Evolutionary conservation across 2,888 invertebrate species (phyloP), one percentile per base, ranked within the genome.

Genomic region (Dryadula phaetusa): DNA sequence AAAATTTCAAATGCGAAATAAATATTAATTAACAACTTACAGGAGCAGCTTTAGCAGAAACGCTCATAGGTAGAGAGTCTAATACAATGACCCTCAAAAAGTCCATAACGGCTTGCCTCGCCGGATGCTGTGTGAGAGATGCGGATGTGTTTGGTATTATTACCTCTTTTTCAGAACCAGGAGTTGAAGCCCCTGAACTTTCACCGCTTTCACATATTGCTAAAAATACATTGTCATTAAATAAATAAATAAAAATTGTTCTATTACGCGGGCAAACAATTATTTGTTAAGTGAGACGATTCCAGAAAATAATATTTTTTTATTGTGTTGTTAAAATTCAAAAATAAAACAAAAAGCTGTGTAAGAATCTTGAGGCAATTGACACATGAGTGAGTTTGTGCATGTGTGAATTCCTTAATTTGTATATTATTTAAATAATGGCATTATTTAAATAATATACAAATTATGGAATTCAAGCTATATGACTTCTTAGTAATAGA

Each of bases 1-100:
- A 4, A 7, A 20, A 10, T 46, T 12, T 20, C 6, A 22, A 1
- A 22, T 22, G 12, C 3, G 12, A 46, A 46, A 0, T n/a, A n/a
- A 10, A 0, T 12, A 20, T 37, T 12, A 37, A 12, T 37, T 10
- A 44, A 34, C 0, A 46, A 53, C 86, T 82, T 71, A 94, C 95
- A 22, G 96, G 97, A 2, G 96, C 95, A 14, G 95, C 93, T 85
- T 97, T 97, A 34, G 95, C 95, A 16, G 96, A 96, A 20, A 95
- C 94, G 60, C 96, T 96, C 60, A 98, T 91, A 46, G 98, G 97
- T 58, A 99, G 92, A 0, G 99, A 99, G 88, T 99, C 99, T 0
- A 99, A 96, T 1, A 99, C 96, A 67, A 99, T 97, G 12, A 98
- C 98, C 63, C 98, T 94, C 61, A 99, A 90, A 82, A 99, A 98